phyloP scores from a whole-genome alignment of 2,113 vertebrate genomes.

The Chiloscyllium plagiosum region DNA sequence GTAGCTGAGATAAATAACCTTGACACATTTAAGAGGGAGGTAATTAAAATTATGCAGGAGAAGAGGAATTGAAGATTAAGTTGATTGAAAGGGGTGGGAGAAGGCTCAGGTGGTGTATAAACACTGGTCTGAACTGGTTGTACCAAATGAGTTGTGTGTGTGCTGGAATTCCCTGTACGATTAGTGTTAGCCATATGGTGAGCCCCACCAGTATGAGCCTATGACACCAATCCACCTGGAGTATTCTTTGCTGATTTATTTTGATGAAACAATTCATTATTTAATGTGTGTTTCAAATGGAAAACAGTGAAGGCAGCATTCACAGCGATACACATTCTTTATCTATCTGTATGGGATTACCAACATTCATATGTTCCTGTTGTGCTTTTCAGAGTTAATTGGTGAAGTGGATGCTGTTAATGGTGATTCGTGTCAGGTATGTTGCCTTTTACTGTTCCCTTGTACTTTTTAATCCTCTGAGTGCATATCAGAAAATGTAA shows the following conservation, averaged over 20 bases:
- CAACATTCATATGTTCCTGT: background rate
- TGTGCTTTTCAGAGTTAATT: conserved; percentile 10
- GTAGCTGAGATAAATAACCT: too few species aligned
- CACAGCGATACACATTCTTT: background rate
- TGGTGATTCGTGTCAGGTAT: background rate
- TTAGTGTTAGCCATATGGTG: too few species aligned
- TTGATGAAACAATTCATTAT: background rate
- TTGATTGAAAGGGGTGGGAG: too few species aligned
- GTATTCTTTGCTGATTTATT: background rate
- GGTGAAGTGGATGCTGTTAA: background rate
- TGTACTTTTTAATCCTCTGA: background rate
- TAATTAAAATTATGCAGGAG: too few species aligned
- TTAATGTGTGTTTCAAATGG: background rate
- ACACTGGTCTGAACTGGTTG: too few species aligned
- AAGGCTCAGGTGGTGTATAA: too few species aligned
- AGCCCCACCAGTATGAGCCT: too few species aligned
- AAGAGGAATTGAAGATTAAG: too few species aligned
- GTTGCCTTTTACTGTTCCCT: background rate
- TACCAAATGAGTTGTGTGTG: too few species aligned
- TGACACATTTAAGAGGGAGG: too few species aligned
- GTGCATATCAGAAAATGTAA: background rate
- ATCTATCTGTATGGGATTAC: background rate
- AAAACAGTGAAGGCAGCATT: background rate
- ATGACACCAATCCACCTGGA: background rate
- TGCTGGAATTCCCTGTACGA: too few species aligned